Conservation (phyloP, 1,140 invertebrate species). For the Aphidius gifuensis region DNA sequence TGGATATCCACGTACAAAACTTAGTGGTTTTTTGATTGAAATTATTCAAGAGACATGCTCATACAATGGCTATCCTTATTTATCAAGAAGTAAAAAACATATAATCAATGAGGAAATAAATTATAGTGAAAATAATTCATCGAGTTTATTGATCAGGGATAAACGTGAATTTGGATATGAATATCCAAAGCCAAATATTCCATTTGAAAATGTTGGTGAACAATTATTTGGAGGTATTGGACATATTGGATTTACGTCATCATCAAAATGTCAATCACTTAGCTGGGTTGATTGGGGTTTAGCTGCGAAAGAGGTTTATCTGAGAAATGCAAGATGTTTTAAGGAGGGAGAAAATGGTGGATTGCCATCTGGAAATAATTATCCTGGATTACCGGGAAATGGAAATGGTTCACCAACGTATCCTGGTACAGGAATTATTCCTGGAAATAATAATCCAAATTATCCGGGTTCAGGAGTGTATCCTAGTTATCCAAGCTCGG, state of each 20-base stretch:
- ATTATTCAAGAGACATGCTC: conserved; percentile 56
- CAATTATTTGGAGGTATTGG: conserved; percentile 8
- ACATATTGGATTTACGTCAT: conserved; percentile 11
- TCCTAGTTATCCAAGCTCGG: not conserved
- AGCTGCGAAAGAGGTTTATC: conserved; percentile 37
- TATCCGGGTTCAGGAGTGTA: conserved; percentile 6
- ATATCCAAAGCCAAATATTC: conserved; percentile 33
- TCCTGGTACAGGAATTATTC: conserved; percentile 9
- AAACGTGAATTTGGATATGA: conserved; percentile 38
- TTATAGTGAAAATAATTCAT: not conserved
- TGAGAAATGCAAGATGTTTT: conserved; percentile 33
- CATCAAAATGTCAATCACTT: conserved; percentile 31
- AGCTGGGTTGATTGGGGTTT: conserved; percentile 40
- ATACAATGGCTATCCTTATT: conserved; percentile 23
- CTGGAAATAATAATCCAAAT: not conserved
- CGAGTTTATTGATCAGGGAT: conserved; percentile 12
- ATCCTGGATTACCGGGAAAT: conserved; percentile 6
- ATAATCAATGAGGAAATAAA: conserved; percentile 2
- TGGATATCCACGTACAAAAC: conserved; percentile 35
- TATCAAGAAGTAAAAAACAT: conserved; percentile 30
- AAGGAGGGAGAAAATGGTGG: not conserved
- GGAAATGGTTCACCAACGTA: not conserved
- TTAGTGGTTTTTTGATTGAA: conserved; percentile 58
- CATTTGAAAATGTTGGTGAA: conserved; percentile 16
- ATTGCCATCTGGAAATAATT: not conserved